Conservation (phyloP, 2,797 vertebrate species). For the Arctocebus calabarensis region DNA sequence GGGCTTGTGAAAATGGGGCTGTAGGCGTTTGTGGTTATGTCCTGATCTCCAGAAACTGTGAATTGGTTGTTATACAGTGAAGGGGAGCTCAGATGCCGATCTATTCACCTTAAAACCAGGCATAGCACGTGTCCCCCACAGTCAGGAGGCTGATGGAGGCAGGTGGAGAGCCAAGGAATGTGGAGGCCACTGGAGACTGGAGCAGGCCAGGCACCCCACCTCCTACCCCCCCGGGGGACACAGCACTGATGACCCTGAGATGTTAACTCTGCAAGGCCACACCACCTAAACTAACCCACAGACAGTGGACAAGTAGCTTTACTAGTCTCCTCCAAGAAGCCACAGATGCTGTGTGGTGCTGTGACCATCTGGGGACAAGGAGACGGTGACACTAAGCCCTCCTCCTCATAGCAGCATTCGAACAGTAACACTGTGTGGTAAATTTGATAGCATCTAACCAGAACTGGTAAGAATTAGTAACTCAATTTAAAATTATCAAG, state of each 20-base stretch:
- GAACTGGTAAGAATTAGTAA: neutral
- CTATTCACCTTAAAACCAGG: too few species aligned
- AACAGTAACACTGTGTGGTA: rapidly evolving
- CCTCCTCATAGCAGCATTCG: rapidly evolving
- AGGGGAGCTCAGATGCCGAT: too few species aligned
- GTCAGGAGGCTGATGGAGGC: too few species aligned
- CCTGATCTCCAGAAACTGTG: neutral
- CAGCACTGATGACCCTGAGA: neutral
- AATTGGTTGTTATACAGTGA: neutral
- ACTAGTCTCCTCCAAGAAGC: too few species aligned
- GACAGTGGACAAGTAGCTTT: neutral
- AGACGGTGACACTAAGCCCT: rapidly evolving
- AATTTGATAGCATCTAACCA: neutral
- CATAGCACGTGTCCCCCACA: too few species aligned
- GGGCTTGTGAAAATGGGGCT: neutral
- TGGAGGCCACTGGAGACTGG: too few species aligned
- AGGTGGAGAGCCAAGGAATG: neutral
- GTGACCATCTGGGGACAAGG: rapidly evolving
- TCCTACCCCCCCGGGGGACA: too few species aligned
- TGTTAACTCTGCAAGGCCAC: neutral
- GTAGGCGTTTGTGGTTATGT: neutral
- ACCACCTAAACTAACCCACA: too few species aligned
- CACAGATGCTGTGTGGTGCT: rapidly evolving
- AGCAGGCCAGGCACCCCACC: too few species aligned
- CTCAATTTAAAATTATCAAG: too few species aligned